Evolutionary conservation across 2,888 invertebrate genomes (phyloP), one percentile per base, ranked within the genome.

Genomic region (Drosophila tanythrix): DNA sequence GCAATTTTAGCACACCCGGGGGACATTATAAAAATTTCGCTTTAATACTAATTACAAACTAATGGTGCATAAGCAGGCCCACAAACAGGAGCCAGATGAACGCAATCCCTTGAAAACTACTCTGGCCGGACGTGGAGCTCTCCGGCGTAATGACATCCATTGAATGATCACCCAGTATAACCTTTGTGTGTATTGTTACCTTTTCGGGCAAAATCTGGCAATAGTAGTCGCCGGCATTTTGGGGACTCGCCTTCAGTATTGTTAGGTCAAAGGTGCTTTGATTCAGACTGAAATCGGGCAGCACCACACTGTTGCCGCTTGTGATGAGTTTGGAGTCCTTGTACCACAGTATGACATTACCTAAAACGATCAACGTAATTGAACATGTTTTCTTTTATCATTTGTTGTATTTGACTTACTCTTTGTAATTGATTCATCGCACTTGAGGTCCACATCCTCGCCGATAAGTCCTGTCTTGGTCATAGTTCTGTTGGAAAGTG

Each of bases 71-170:
- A 27, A 40, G 18, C 8, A 79, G 46, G 18, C 25, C 7, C 43
- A 66, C 56, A 33, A 63, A 29, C 21, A 82, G 46, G 8, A 70
- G 52, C 55, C 43, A 60, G 29, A 71, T 25, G 10, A 71, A 36
- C 21, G 70, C 48, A 7, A 70, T 5, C 1, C 57, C 50, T 18
- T 62, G 66, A 53, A 70, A 60, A 59, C 76, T 68, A 13, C 70
- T 66, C 52, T 76, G 76, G 3, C 61, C 78, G 0, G 91, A 91
- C 11, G 48, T 86, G 4, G 90, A 88, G 66, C 89, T 91, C 70
- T 92, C 92, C 27, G 91, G 87, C 10, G 76, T 73, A 18, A 88
- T 85, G 53, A 81, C 80, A 35, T 91, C 90, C 48, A 89, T 59
- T 31, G 85, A 78, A 29, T 84, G 82, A 38, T 84, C 82, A 0